Conservation (phyloP, 2,113 vertebrate species). For the Rhinogobius similis region DNA sequence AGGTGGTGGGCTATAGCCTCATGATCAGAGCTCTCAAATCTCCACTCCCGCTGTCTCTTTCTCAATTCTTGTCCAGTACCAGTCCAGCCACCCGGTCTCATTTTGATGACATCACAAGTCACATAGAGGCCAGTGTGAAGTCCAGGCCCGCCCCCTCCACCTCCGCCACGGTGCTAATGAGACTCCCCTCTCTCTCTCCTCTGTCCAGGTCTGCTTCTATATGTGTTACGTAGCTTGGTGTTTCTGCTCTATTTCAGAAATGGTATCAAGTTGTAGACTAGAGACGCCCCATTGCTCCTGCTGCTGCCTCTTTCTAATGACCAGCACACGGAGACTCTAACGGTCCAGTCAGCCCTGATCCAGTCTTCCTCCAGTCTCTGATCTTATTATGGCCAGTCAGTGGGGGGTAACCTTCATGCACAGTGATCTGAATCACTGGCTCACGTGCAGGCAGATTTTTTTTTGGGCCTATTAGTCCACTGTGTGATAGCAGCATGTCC, state of each 20-base stretch:
- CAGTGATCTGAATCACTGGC: constrained; percentile 69
- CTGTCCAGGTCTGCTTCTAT: constrained; percentile 41
- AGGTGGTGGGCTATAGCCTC: constrained; percentile 47
- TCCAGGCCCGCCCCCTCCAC: constrained; percentile 50
- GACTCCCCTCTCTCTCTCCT: constrained; percentile 18
- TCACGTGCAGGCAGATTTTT: constrained; percentile 55
- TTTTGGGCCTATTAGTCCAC: constrained; percentile 55
- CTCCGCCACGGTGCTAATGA: constrained; percentile 68
- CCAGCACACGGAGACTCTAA: constrained; percentile 51
- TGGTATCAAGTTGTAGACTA: constrained; percentile 30
- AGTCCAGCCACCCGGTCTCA: constrained; percentile 45
- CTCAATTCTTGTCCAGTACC: constrained; percentile 36
- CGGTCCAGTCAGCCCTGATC: constrained; percentile 42
- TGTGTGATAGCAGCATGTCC: constrained; percentile 58
- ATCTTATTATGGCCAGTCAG: constrained; percentile 63
- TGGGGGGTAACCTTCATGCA: constrained; percentile 65
- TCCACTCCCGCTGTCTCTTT: constrained; percentile 56
- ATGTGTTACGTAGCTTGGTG: constrained; percentile 30
- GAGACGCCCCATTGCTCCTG: constrained; percentile 53
- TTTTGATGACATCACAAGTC: constrained; percentile 70
- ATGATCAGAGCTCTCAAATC: constrained; percentile 63
- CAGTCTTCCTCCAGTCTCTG: constrained; percentile 51
- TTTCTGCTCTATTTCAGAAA: constrained; percentile 56
- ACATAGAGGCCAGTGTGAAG: constrained; percentile 56
- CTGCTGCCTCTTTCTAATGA: constrained; percentile 62